phyloP scores from a whole-genome alignment of 2,113 vertebrate genomes.

The Lanius collurio region DNA sequence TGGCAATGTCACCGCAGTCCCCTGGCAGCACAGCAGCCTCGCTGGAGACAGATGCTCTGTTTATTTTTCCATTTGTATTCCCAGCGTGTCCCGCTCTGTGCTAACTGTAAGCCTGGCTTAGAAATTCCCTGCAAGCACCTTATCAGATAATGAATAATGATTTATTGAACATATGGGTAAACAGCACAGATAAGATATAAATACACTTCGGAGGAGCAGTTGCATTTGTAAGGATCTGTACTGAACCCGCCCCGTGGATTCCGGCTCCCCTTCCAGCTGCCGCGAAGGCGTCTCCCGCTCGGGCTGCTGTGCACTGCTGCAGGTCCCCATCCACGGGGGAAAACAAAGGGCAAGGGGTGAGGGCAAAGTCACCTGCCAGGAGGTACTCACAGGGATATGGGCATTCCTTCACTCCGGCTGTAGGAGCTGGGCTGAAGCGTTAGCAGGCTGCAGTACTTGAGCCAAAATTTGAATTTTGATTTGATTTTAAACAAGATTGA shows the following conservation, averaged over 20 bases:
- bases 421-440: not conserved
- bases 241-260: not conserved
- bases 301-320: not conserved
- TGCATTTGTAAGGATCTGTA: not conserved
- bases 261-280: not conserved
- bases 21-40: not conserved
- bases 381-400: not conserved
- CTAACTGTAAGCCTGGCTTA: slow-evolving; percentile 41
- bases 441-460: not conserved
- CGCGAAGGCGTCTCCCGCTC: not conserved
- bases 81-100: not conserved
- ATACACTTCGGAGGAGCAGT: slow-evolving; percentile 14
- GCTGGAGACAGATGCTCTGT: slow-evolving; percentile 26
- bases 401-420: not conserved
- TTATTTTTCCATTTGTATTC: slow-evolving; percentile 58
- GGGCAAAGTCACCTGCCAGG: not conserved
- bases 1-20: not conserved
- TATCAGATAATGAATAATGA: slow-evolving; percentile 73
- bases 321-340: rapidly evolving
- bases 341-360: not conserved
- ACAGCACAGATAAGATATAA: slow-evolving; percentile 64
- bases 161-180: slow-evolving; percentile 70
- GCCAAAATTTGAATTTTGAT: not conserved
- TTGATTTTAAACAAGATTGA: not conserved
- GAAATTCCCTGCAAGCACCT: slow-evolving; percentile 42